Evolutionary conservation across 1,140 invertebrate species (phyloP).

Genomic region (Heliconius congener): DNA sequence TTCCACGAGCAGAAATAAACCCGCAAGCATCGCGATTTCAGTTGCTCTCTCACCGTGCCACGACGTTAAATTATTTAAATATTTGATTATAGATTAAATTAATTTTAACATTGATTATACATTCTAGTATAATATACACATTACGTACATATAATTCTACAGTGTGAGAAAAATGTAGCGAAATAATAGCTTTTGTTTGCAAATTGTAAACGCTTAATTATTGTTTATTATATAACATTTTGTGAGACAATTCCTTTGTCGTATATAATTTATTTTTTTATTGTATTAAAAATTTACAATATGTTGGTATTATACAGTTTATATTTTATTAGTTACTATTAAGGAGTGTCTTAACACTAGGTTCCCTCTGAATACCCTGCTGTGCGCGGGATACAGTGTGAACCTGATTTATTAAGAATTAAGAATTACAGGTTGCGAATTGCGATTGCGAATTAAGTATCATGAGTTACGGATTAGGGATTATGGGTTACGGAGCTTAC

Average conservation of each 20-base stretch:
- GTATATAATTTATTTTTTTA: background rate
- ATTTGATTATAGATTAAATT: background rate
- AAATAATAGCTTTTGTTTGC: slow-evolving; percentile 42
- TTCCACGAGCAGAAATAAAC: too few species aligned
- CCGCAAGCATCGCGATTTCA: too few species aligned
- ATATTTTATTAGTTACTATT: background rate
- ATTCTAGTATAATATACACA: background rate
- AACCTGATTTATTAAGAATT: too few species aligned
- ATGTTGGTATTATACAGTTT: background rate
- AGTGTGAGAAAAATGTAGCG: background rate
- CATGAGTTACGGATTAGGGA: background rate
- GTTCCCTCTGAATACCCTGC: too few species aligned
- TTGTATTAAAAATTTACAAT: background rate
- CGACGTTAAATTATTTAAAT: background rate
- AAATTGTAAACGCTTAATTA: slow-evolving; percentile 45
- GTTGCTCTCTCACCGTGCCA: too few species aligned
- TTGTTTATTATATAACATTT: slow-evolving; percentile 31
- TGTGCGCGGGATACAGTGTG: too few species aligned
- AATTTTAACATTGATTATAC: background rate
- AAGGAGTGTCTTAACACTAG: too few species aligned
- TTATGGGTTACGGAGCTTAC: background rate
- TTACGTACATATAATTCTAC: background rate
- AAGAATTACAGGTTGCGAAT: too few species aligned
- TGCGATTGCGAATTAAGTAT: too few species aligned
- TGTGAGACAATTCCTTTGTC: slow-evolving; percentile 13